Evolutionary conservation across 2,113 vertebrate genomes (phyloP), one percentile per base, ranked within the genome.

Genomic region (Chaetodon auriga): DNA sequence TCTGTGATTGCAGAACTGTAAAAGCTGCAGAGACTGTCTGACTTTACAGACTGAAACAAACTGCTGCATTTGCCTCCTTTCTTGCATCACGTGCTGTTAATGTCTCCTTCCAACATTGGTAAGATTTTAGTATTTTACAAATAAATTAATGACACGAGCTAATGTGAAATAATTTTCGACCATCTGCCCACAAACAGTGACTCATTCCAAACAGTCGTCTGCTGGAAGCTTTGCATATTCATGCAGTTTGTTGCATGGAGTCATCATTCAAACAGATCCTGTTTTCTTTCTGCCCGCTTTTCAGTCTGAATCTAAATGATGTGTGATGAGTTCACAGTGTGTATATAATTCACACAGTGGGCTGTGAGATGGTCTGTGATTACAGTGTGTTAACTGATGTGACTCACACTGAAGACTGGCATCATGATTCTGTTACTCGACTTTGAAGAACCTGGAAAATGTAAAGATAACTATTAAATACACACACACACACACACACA

Each of bases 151-250:
- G 41, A 48, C 66, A 16, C 25, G 0, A 41, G 68, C 49, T 87
- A 46, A 81, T 66, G 75, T 69, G 41, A 55, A 70, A 70, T 48
- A 46, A 62, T 62, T 66, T 69, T 41, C 23, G 15, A 15, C 48
- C 81, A 83, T 77, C 68, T 84, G 60, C 58, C 55, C 57, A 65
- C 19, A 54, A 13, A 23, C 4, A 66, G 38, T 82, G 11, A 63
- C 58, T 77, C 51, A 70, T 55, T 76, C 62, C 54, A 75, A 75
- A 54, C 41, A 49, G 53, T 75, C 23, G 1, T 51, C 36, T 73
- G 51, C 49, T 23, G 25, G 38, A 82, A 69, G 15, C 51, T 73
- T 73, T 73, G 61, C 57, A 79, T 64, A 75, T 75, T 60, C 57
- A 68, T 54, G 35, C 19, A 19, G 35, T 15, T 77, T 58, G 15